Conservation (phyloP, 2,888 invertebrate species). For the Leptinotarsa haldemani region DNA sequence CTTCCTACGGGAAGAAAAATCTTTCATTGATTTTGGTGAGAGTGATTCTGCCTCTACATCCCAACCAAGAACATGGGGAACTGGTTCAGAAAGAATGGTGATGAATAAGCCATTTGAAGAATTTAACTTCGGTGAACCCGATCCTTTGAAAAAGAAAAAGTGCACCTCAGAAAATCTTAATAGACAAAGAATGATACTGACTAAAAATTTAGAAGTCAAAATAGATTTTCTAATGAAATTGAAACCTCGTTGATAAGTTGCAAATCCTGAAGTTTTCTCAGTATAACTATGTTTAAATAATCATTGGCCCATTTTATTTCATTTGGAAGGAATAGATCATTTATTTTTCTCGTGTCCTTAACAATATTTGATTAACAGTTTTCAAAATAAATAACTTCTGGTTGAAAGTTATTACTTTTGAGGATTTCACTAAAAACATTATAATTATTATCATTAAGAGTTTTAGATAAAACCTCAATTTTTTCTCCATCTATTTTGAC, state of each 20-base stretch:
- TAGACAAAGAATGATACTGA: background rate
- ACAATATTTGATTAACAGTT: background rate
- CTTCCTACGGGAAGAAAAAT: constrained; percentile 1
- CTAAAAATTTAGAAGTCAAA: background rate
- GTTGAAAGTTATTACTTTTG: background rate
- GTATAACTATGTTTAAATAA: background rate
- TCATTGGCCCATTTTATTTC: background rate
- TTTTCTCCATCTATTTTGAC: background rate
- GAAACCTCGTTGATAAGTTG: background rate
- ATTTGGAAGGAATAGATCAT: background rate
- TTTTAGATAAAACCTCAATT: background rate
- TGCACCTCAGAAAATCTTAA: constrained; percentile 2
- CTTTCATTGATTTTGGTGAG: background rate
- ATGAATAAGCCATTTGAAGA: constrained; percentile 1
- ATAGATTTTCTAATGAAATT: background rate
- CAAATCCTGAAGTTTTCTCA: constrained; percentile 4
- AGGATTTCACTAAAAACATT: constrained; percentile 1
- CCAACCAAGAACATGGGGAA: constrained; percentile 3
- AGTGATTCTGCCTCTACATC: constrained; percentile 1
- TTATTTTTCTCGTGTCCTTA: background rate
- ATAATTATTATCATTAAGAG: background rate
- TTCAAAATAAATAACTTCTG: constrained; percentile 10
- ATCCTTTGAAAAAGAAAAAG: constrained; percentile 6
- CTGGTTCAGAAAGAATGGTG: constrained; percentile 12
- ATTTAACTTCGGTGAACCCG: background rate